These are phyloP conservation scores for Agonum fuliginosum DNA, from an alignment of 2,888 invertebrate genomes.

Conservation along the genomic window DNA sequence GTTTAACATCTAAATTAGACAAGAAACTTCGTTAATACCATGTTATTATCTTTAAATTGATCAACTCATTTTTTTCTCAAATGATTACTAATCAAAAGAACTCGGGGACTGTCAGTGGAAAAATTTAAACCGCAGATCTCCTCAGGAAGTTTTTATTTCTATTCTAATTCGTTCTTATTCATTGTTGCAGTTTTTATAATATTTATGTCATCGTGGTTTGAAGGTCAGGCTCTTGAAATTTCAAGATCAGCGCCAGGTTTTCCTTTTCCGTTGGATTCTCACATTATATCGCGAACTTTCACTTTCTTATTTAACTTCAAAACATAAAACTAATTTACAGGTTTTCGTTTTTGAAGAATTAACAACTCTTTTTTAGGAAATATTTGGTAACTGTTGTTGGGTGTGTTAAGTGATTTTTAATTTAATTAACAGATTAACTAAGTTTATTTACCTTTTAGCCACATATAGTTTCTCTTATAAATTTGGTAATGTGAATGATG, in stretches of 20 bases:
- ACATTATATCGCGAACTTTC: slow-evolving; percentile 15
- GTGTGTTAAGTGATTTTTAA: background rate
- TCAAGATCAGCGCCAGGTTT: slow-evolving; percentile 20
- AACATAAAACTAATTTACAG: background rate
- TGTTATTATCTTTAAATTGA: slow-evolving; percentile 10
- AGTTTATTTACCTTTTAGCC: background rate
- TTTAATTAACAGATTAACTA: background rate
- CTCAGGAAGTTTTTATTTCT: slow-evolving; percentile 9
- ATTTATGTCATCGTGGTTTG: slow-evolving; percentile 22
- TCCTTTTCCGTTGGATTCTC: background rate
- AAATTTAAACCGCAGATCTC: slow-evolving; percentile 17
- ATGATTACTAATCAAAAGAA: slow-evolving; percentile 8
- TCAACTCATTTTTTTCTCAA: background rate
- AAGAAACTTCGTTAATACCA: background rate
- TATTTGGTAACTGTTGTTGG: background rate
- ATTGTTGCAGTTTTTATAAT: slow-evolving; percentile 15
- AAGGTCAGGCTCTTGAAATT: slow-evolving; percentile 10
- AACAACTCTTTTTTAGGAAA: background rate
- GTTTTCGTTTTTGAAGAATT: background rate
- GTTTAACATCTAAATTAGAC: slow-evolving; percentile 31
- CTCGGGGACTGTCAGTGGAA: slow-evolving; percentile 1
- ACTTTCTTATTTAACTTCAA: background rate
- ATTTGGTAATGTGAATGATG: too few species aligned
- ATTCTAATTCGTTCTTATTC: slow-evolving; percentile 17
- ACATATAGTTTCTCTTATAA: too few species aligned